These are phyloP conservation scores for Channallabes apus DNA, from an alignment of 2,797 vertebrate genomes.

Conservation along the genomic window DNA sequence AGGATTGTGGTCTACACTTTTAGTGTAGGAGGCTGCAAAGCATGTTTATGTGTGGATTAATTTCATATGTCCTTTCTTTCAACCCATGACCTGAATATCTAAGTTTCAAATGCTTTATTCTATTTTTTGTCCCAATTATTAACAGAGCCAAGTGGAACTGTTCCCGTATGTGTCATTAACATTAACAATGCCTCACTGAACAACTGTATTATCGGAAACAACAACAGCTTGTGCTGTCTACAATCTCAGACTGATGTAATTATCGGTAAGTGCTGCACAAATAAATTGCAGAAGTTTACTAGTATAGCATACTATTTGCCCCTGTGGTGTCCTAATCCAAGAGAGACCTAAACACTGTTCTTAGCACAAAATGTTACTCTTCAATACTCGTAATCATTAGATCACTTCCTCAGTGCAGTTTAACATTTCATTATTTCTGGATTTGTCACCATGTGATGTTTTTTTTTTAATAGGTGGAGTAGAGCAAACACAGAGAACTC, in stretches of 20 bases:
- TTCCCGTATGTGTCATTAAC: constrained; percentile 68
- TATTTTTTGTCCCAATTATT: constrained; percentile 22
- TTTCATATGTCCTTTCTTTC: not conserved
- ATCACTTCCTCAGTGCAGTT: not conserved
- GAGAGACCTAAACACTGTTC: not conserved
- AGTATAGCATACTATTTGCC: not conserved
- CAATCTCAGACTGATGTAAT: constrained; percentile 31
- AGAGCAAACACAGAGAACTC: constrained; percentile 7
- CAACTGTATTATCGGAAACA: constrained; percentile 68
- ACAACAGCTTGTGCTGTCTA: constrained; percentile 59
- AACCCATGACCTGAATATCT: not conserved
- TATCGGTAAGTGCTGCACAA: constrained; percentile 50
- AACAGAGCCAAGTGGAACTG: constrained; percentile 35
- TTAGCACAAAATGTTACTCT: not conserved
- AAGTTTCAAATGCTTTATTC: not conserved
- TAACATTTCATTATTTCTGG: not conserved
- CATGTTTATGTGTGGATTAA: not conserved
- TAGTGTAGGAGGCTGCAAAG: not conserved
- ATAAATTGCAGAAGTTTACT: not conserved
- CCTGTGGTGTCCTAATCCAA: not conserved
- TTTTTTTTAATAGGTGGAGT: constrained; percentile 20
- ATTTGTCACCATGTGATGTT: not conserved
- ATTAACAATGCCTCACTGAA: constrained; percentile 74
- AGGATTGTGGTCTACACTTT: not conserved
- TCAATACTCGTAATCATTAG: too few relatives aligned